Evolutionary conservation across 2,888 invertebrate genomes (phyloP), one percentile per base, ranked within the genome.

Genomic region (Leptarthrus brevirostris): DNA sequence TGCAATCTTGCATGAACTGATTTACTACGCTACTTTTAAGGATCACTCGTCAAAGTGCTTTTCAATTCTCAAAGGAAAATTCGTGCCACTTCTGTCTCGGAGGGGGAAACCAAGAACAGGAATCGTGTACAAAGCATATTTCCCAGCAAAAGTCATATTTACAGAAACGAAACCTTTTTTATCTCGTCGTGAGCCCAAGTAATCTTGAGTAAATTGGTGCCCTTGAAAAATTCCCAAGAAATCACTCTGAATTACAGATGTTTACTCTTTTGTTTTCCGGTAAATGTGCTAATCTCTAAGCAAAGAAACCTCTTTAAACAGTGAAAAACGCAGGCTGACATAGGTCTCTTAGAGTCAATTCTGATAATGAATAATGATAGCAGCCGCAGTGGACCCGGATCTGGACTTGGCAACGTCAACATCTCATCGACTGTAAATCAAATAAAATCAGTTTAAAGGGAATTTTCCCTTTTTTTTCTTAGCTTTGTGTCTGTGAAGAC

Each of bases 351-450:
- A 47, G 14, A 24, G 64, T 24, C 47, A 44, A 24, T 47, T 6
- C 22, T 36, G 64, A 47, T 47, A 64, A 47, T 64, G 47, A 64
- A 64, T 22, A 44, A 44, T 64, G 44, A 64, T 64, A 64, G 24
- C 14, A 47, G 8, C 49, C 6, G 14, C 49, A 49, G 2, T 16
- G 3, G 12, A 49, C 10, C 4, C 2, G 12, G 12, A 40, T 12
- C 6, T 3, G 12, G 12, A 12, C 3, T 40, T 3, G 30, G 8
- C 30, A 30, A 8, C 30, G 8, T 3, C 30, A 30, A 5, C 30
- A 30, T 3, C 30, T 30, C 30, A 30, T 30, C 30, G 30, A 5
- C 3, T 30, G 30, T 5, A 30, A 30, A 30, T 30, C 30, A 30
- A 30, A 30, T 30, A 30, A 30, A 30, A 30, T 5, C 30, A n/a